Percentiles rank a stretch among this genome's conserved stretches.
These are phyloP conservation scores for Cosmia trapezina DNA, from an alignment of 2,888 invertebrate species.

Conservation along the genomic window DNA sequence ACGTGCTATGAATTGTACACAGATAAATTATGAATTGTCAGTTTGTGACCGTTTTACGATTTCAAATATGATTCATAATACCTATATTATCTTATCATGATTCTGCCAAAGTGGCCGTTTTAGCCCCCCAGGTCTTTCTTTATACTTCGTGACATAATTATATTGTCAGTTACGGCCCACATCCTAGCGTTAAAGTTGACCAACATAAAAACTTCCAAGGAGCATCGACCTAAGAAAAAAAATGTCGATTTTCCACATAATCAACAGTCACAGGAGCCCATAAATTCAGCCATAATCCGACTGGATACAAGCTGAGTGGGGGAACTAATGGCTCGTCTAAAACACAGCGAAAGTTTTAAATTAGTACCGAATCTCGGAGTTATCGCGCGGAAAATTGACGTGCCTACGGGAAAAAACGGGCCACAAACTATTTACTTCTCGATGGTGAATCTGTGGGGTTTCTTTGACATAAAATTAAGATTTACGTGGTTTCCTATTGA, in stretches of 20 bases:
- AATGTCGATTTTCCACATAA: slow-evolving; percentile 25
- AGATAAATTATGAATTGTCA: no score
- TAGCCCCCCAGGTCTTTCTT: no score
- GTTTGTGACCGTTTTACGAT: no score
- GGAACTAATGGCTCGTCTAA: slow-evolving; percentile 70
- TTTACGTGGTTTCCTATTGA: slow-evolving; percentile 17
- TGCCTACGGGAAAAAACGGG: slow-evolving; percentile 62
- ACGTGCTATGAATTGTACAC: no score
- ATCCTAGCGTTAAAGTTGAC: neutral
- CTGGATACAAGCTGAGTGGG: slow-evolving; percentile 58
- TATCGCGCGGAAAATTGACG: slow-evolving; percentile 80
- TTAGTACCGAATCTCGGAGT: slow-evolving; percentile 76
- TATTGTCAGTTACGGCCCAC: neutral
- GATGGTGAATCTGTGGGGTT: slow-evolving; percentile 35
- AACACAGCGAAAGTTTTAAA: slow-evolving; percentile 76
- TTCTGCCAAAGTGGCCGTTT: no score
- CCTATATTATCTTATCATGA: no score
- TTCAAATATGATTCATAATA: no score
- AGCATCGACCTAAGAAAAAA: neutral
- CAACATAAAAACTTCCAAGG: neutral
- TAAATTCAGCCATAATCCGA: slow-evolving; percentile 60
- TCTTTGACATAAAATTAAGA: slow-evolving; percentile 20
- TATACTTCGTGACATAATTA: neutral
- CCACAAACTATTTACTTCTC: slow-evolving; percentile 30
- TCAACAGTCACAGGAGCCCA: slow-evolving; percentile 32